phyloP scores from a whole-genome alignment of 64 coral and sea anemone genomes.

The Actinia equina region DNA sequence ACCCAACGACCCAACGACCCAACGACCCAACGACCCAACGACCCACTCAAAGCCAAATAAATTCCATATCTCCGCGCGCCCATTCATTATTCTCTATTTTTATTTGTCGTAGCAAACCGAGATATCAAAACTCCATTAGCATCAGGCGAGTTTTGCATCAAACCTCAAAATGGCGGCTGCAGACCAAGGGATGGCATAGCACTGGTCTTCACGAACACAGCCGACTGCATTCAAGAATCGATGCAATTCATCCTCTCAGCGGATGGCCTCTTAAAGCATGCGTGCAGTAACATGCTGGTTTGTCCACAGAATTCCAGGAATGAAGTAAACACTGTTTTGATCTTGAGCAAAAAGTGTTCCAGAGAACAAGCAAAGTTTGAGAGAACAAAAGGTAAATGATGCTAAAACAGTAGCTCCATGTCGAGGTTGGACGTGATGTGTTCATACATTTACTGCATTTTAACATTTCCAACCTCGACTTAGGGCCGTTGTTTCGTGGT shows the following conservation, averaged over 20 bases:
- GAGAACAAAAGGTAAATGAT: slow-evolving; percentile 19
- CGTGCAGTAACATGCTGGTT: slow-evolving; percentile 25
- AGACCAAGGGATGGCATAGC: slow-evolving; percentile 18
- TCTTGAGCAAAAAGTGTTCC: slow-evolving; percentile 4
- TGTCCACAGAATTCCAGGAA: slow-evolving; percentile 19
- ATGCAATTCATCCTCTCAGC: slow-evolving; percentile 28
- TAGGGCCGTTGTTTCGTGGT: too few relatives aligned
- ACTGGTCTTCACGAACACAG: slow-evolving; percentile 17
- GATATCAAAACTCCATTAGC: too few relatives aligned
- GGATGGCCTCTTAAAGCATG: slow-evolving; percentile 27
- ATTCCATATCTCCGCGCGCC: too few relatives aligned
- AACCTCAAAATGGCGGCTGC: slow-evolving; percentile 21
- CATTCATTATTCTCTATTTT: too few relatives aligned
- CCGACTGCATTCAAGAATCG: background rate
- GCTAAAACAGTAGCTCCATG: too few relatives aligned
- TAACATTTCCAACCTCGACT: too few relatives aligned
- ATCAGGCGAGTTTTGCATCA: slow-evolving; percentile 26
- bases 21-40: too few relatives aligned
- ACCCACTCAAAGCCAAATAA: too few relatives aligned
- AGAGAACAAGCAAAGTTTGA: slow-evolving; percentile 42
- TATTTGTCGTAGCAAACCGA: too few relatives aligned
- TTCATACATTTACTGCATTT: too few relatives aligned
- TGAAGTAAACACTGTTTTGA: background rate
- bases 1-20: too few relatives aligned
- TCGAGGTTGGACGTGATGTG: too few relatives aligned